phyloP scores from a whole-genome alignment of 2,888 invertebrate genomes.

The Chalcis sispes region DNA sequence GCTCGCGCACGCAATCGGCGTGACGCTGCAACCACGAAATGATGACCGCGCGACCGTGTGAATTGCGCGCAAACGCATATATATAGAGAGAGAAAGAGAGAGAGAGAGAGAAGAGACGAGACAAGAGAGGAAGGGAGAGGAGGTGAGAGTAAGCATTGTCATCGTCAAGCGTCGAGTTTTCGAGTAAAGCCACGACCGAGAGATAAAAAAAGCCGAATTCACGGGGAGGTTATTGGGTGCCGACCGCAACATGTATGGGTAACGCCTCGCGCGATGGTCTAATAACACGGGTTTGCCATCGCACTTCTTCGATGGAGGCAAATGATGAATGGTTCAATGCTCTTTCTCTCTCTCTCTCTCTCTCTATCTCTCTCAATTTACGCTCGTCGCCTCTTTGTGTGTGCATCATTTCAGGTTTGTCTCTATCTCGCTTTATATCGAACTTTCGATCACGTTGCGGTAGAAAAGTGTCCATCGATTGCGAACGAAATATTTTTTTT shows the following conservation, averaged over 20 bases:
- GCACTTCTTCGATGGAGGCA: conserved; percentile 55
- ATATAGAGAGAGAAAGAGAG: background rate
- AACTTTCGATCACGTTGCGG: no score
- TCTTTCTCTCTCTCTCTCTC: conserved; percentile 29
- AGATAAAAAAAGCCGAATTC: conserved; percentile 5
- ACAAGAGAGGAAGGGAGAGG: background rate
- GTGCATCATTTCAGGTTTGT: background rate
- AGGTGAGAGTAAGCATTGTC: conserved; percentile 41
- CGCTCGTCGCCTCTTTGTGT: background rate
- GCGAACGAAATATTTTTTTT: no score
- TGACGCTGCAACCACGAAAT: conserved; percentile 63
- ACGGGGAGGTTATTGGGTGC: background rate
- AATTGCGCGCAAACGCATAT: conserved; percentile 37
- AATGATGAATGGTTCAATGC: conserved; percentile 54
- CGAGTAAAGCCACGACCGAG: no score
- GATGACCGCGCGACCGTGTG: conserved; percentile 59
- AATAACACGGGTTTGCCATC: background rate
- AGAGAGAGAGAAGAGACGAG: background rate
- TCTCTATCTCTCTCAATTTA: background rate
- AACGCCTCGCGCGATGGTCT: no score
- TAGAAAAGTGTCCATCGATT: no score
- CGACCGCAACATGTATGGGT: no score
- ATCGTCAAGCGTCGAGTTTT: no score
- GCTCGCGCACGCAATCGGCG: conserved; percentile 57
- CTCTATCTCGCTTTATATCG: background rate